These are phyloP conservation scores for Spatula clypeata DNA, from an alignment of 2,797 vertebrate genomes.

Conservation along the genomic window DNA sequence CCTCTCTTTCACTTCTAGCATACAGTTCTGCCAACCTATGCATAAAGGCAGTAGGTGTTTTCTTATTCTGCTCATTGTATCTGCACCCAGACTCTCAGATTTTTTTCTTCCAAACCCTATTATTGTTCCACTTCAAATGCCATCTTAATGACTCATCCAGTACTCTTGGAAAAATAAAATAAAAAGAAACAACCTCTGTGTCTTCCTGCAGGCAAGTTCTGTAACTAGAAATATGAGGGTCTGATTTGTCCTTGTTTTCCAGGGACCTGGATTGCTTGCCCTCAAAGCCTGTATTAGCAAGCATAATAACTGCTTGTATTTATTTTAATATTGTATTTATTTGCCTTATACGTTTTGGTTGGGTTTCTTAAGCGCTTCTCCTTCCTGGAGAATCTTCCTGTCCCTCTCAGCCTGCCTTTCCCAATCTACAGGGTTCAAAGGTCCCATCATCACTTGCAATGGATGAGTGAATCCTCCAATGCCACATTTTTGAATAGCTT, in stretches of 20 bases:
- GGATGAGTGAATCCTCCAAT: not conserved
- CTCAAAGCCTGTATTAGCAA: not conserved
- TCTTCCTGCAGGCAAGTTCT: not conserved
- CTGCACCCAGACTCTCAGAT: rapidly evolving
- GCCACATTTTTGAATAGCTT: not conserved
- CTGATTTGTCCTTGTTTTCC: not conserved
- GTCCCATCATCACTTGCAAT: rapidly evolving
- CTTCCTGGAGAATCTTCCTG: not conserved
- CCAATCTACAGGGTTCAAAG: not conserved
- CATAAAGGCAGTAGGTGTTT: not conserved
- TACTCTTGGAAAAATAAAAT: not conserved
- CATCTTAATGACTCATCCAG: not conserved
- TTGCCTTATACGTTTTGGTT: not conserved
- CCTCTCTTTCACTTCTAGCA: not conserved
- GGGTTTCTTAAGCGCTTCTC: not conserved
- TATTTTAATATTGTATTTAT: not conserved
- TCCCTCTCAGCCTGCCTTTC: not conserved
- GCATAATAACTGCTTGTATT: not conserved
- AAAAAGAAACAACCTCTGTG: not conserved
- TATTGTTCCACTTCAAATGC: not conserved
- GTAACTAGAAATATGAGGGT: rapidly evolving
- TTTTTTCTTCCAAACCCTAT: not conserved
- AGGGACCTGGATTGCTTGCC: not conserved
- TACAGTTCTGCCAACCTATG: not conserved
- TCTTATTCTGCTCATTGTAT: not conserved